Conservation (phyloP, 2,113 vertebrate genomes). For the Symphodus melops region DNA sequence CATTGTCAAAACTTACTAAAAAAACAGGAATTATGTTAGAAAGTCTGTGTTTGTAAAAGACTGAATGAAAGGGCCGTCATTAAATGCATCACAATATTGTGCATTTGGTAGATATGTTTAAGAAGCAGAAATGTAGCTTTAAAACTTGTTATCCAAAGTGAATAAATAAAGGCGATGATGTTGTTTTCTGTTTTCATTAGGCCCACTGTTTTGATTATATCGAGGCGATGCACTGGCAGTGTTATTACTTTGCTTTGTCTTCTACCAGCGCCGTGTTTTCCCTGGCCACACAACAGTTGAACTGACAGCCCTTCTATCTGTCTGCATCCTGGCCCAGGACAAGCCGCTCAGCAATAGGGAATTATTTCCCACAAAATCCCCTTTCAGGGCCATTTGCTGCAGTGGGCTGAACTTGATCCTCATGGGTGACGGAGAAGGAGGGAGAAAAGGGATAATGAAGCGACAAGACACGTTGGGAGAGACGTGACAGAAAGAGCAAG, state of each 20-base stretch:
- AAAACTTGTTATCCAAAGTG: neutral
- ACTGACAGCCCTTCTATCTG: slow-evolving; percentile 42
- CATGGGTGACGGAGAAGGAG: slow-evolving; percentile 48
- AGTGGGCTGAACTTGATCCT: slow-evolving; percentile 51
- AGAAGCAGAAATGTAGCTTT: neutral
- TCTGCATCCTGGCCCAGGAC: slow-evolving; percentile 45
- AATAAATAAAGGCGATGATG: neutral
- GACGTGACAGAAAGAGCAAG: neutral
- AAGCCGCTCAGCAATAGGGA: slow-evolving; percentile 30
- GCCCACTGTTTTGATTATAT: neutral
- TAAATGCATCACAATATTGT: neutral
- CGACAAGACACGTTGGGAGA: slow-evolving; percentile 32
- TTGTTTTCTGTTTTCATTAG: neutral
- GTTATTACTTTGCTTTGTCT: slow-evolving; percentile 16
- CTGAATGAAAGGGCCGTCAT: neutral
- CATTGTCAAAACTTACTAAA: slow-evolving; percentile 18
- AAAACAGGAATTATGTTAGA: neutral
- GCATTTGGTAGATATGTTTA: slow-evolving; percentile 1
- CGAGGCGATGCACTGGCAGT: neutral
- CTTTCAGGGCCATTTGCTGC: slow-evolving; percentile 66
- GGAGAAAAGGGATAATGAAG: slow-evolving; percentile 53
- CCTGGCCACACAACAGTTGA: slow-evolving; percentile 4
- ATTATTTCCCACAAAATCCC: slow-evolving; percentile 66
- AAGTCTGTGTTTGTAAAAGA: too few species aligned
- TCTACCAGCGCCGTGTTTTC: slow-evolving; percentile 5